phyloP scores from a whole-genome alignment of 1,140 invertebrate species.

The Goniozus legneri region DNA sequence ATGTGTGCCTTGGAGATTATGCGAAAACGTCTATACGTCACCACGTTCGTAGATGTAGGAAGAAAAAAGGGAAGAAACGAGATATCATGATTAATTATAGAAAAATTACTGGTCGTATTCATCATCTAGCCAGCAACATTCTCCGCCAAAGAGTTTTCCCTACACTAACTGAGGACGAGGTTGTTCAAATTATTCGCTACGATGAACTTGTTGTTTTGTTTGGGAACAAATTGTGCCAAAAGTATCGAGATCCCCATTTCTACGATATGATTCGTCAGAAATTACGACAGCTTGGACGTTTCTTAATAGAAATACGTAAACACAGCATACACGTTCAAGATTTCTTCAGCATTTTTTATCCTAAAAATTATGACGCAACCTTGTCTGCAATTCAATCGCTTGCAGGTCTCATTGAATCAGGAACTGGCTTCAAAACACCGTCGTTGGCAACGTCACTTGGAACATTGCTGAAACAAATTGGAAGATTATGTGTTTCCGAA shows the following conservation, averaged over 20 bases:
- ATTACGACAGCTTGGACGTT: conserved; percentile 8
- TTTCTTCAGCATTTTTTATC: conserved; percentile 2
- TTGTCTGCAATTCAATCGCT: background rate
- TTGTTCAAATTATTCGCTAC: conserved; percentile 16
- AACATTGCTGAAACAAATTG: conserved; percentile 11
- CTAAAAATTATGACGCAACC: conserved; percentile 1
- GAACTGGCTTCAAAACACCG: conserved; percentile 8
- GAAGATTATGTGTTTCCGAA: background rate
- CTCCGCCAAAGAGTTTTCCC: conserved; percentile 11
- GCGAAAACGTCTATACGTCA: too few relatives aligned
- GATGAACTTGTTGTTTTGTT: conserved; percentile 17
- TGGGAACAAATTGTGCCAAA: conserved; percentile 15
- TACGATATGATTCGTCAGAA: conserved; percentile 11
- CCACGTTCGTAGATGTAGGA: too few relatives aligned
- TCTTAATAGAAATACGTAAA: background rate
- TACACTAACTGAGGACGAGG: conserved; percentile 15
- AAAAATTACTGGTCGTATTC: background rate
- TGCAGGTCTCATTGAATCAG: conserved; percentile 4
- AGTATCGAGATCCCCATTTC: conserved; percentile 13
- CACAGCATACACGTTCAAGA: background rate
- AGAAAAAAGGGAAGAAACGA: too few relatives aligned
- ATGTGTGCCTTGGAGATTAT: too few relatives aligned
- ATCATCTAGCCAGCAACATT: background rate
- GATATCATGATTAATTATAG: too few relatives aligned
- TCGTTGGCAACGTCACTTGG: conserved; percentile 5